These are phyloP conservation scores for Wasmannia auropunctata DNA, from an alignment of 1,140 invertebrate species.

Conservation along the genomic window DNA sequence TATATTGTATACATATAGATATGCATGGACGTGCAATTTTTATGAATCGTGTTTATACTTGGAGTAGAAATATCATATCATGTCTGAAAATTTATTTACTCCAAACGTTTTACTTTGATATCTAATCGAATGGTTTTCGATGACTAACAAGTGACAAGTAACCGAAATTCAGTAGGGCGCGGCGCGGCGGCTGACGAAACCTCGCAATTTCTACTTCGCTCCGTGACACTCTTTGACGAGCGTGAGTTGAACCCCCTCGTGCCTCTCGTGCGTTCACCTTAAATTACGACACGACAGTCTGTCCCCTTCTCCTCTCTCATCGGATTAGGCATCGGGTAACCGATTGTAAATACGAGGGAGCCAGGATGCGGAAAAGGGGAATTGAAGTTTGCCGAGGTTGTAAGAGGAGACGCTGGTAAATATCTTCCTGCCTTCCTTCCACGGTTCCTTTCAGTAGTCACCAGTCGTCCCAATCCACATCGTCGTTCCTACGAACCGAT, in stretches of 20 bases:
- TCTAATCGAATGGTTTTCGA: not conserved
- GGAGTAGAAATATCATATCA: not conserved
- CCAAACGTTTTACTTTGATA: not conserved
- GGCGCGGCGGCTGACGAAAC: not conserved
- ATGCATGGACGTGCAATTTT: not conserved
- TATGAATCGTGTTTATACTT: not conserved
- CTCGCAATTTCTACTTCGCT: constrained; percentile 33
- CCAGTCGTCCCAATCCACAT: constrained; percentile 45
- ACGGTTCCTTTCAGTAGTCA: constrained; percentile 57
- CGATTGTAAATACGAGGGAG: constrained; percentile 75
- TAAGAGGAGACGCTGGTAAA: constrained; percentile 76
- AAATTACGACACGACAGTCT: constrained; percentile 66
- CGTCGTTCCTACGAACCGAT: constrained; percentile 54
- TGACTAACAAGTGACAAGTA: not conserved
- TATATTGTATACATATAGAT: too few relatives aligned
- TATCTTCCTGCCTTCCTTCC: constrained; percentile 70
- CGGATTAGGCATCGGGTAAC: constrained; percentile 77
- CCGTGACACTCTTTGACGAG: constrained; percentile 38
- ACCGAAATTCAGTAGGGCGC: not conserved
- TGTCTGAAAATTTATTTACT: not conserved
- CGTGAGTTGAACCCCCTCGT: constrained; percentile 27
- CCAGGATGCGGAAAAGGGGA: constrained; percentile 70
- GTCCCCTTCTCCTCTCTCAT: constrained; percentile 58
- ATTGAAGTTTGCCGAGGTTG: constrained; percentile 76
- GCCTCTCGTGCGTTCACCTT: constrained; percentile 63